These are phyloP conservation scores for Chaetura pelagica DNA, from an alignment of 2,113 vertebrate genomes.

Conservation along the genomic window DNA sequence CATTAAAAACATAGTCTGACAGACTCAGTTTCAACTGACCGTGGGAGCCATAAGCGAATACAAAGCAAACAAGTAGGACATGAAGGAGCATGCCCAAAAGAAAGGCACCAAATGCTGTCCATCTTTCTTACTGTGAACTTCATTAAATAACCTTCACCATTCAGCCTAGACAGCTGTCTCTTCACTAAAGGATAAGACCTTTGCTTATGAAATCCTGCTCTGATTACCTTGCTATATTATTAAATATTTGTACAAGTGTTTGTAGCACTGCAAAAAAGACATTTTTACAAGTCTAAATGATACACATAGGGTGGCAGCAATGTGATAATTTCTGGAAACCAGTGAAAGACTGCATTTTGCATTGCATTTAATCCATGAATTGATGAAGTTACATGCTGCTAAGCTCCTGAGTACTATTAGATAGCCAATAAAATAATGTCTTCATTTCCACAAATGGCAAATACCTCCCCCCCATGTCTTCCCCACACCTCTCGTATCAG, in stretches of 20 bases:
- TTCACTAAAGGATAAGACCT: not conserved
- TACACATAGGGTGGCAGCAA: not conserved
- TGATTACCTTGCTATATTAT: not conserved
- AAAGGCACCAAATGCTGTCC: not conserved
- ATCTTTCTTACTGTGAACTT: not conserved
- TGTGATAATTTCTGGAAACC: not conserved
- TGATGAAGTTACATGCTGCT: not conserved
- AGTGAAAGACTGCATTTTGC: constrained; percentile 13
- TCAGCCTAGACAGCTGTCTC: not conserved
- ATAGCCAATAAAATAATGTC: not conserved
- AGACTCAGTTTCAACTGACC: not conserved
- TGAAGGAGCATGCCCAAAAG: not conserved
- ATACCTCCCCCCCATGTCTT: not conserved
- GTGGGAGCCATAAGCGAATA: not conserved
- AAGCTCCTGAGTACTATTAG: not conserved
- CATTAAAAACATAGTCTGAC: not conserved
- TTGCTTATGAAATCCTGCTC: constrained; percentile 3
- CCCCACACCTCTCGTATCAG: not conserved
- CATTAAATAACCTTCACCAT: not conserved
- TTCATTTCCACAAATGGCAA: not conserved
- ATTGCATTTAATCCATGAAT: not conserved
- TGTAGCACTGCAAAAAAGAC: not conserved
- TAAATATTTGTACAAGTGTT: not conserved
- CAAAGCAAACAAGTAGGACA: not conserved
- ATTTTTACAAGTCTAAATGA: not conserved